Evolutionary conservation across 2,888 invertebrate genomes (phyloP).

Genomic region (Strigamia transsilvanica): DNA sequence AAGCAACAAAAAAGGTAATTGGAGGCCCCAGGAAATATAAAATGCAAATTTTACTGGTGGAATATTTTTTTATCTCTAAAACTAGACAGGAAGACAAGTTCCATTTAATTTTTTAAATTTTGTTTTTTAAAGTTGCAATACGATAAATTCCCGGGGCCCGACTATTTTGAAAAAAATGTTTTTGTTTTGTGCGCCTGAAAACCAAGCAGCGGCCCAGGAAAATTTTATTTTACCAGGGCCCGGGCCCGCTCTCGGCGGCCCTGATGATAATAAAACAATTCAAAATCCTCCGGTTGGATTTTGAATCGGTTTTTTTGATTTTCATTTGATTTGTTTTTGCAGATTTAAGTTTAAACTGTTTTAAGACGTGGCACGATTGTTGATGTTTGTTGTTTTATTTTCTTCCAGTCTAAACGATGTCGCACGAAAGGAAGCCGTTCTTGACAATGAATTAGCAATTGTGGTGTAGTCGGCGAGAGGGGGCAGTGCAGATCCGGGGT

Average conservation of each 20-base stretch:
- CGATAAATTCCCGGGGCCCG: no score
- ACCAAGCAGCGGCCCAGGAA: no score
- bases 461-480: conserved; percentile 33
- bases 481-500: conserved; percentile 36
- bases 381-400: not conserved
- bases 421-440: conserved; percentile 36
- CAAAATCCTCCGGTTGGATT: no score
- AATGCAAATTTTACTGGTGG: not conserved
- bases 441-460: conserved; percentile 29
- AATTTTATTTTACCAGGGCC: no score
- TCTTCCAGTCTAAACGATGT: conserved; percentile 28
- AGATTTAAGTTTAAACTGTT: conserved; percentile 19
- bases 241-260: no score
- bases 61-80: not conserved
- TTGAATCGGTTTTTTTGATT: no score
- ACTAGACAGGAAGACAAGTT: not conserved
- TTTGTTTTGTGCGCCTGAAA: no score
- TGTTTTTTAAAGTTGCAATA: not conserved
- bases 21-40: not conserved
- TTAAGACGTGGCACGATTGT: not conserved
- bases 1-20: not conserved
- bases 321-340: no score
- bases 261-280: no score
- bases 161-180: no score
- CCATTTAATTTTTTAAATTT: no score